These are phyloP conservation scores for Didymodactylos carnosus DNA, from an alignment of 2,888 invertebrate species.

Conservation along the genomic window DNA sequence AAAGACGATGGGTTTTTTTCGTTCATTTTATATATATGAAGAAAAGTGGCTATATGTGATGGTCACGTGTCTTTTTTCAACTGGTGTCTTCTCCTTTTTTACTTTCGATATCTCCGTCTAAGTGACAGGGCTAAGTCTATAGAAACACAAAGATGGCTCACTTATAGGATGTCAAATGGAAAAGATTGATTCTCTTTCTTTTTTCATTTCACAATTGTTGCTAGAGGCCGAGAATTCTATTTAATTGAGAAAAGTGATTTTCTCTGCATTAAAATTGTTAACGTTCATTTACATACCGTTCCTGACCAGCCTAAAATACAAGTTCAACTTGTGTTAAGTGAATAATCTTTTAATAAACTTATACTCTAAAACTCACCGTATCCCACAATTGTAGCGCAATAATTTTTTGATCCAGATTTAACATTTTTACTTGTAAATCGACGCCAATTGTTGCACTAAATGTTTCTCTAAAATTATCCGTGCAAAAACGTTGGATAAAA, in stretches of 20 bases:
- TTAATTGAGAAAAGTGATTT: neutral
- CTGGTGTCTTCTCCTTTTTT: no score
- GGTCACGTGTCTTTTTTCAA: no score
- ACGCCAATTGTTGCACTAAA: slow-evolving; percentile 77
- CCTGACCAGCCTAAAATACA: slow-evolving; percentile 16
- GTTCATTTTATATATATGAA: no score
- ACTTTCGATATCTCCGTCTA: no score
- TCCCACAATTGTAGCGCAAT: slow-evolving; percentile 44
- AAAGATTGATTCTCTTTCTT: no score
- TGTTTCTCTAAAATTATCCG: slow-evolving; percentile 60
- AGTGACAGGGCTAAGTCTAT: no score
- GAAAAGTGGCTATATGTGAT: no score
- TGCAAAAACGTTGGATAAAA: slow-evolving; percentile 79
- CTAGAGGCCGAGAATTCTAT: no score
- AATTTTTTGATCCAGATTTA: slow-evolving; percentile 28
- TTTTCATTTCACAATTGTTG: no score
- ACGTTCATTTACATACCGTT: slow-evolving; percentile 2
- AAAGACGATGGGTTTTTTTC: no score
- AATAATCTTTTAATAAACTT: neutral
- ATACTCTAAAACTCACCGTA: slow-evolving; percentile 74
- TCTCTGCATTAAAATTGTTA: neutral
- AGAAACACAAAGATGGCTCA: no score
- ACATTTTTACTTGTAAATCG: slow-evolving; percentile 39
- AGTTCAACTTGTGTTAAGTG: neutral
- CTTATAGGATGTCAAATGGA: no score